Evolutionary conservation across 2,113 vertebrate species (phyloP).

Genomic region (Anser brachyrhynchus): DNA sequence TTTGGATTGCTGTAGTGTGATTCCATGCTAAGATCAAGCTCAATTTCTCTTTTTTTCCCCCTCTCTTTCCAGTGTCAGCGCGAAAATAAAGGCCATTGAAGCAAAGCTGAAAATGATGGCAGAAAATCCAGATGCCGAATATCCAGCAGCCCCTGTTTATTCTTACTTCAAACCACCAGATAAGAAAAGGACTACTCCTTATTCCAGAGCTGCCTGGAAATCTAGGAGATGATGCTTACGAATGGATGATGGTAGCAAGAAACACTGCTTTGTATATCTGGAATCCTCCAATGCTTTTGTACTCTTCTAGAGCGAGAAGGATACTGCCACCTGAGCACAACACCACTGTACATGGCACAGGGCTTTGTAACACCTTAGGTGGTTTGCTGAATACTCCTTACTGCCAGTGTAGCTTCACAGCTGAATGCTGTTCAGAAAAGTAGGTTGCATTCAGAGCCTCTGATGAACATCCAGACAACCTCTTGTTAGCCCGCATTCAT

Average conservation of each 20-base stretch:
- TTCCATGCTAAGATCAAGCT: background rate
- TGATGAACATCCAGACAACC: constrained; percentile 70
- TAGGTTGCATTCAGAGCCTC: constrained; percentile 67
- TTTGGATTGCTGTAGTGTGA: background rate
- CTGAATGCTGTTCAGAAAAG: constrained; percentile 66
- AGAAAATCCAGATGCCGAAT: constrained; percentile 92
- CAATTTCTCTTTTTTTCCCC: background rate
- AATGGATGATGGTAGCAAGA: constrained; percentile 38
- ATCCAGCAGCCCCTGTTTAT: constrained; percentile 87
- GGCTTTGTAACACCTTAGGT: background rate
- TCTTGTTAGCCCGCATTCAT: constrained; percentile 69
- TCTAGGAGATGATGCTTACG: constrained; percentile 80
- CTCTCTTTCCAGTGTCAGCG: constrained; percentile 84
- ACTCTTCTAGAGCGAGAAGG: constrained; percentile 57
- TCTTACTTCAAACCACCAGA: constrained; percentile 94
- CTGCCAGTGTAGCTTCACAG: constrained; percentile 48
- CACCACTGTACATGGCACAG: background rate
- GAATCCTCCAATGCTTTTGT: constrained; percentile 63
- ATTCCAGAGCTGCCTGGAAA: constrained; percentile 84
- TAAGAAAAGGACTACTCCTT: constrained; percentile 94
- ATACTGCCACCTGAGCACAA: constrained; percentile 14
- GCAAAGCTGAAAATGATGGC: constrained; percentile 99
- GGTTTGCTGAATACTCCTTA: constrained; percentile 26
- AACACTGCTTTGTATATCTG: constrained; percentile 29
- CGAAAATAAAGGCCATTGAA: constrained; percentile 97